Evolutionary conservation across 2,797 vertebrate genomes (phyloP), one percentile per base, ranked within the genome.

Genomic region (Podarcis siculus): DNA sequence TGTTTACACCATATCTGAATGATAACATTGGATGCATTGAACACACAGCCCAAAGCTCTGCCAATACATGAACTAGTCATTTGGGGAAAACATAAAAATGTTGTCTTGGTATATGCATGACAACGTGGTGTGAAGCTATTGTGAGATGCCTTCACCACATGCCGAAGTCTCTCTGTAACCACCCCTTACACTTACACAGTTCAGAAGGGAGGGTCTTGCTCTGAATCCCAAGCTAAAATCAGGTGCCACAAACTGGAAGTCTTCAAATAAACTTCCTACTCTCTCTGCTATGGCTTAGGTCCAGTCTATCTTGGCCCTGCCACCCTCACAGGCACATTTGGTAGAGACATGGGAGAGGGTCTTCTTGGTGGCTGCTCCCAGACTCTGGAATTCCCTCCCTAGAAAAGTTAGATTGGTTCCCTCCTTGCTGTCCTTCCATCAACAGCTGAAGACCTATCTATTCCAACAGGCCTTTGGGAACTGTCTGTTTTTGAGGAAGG

Each of bases 1-100:
- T 8, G 13, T 32, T 19, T 79, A 89, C 81, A 4, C 1, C 0
- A 80, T 91, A 49, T 76, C 73, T 1, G 5, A 82, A 88, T 73
- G 91, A 45, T 89, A 89, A 79, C 93, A 86, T 76, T 66, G 35
- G 32, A 27, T 13, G 35, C 32, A 64, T 25, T 19, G 61, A 64
- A 71, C 17, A 42, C 3, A 35, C 21, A 84, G 23, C 37, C 3
- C 49, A 73, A 75, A 58, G 6, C 30, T 9, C 21, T 45, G 15
- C 17, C 45, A 12, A n/a, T 17, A 23, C 17, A n/a, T 4, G 21
- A 5, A 32, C 15, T 13, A 30, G 37, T 15, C 21, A 55, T 61
- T 73, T 39, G 3, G 21, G 4, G 5, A 82, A 76, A 76, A 79
- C 27, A 37, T 37, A 7, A 37, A 45, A 45, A 55, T 55, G 25